Conservation (phyloP, 2,113 vertebrate species). For the Orcinus orca region DNA sequence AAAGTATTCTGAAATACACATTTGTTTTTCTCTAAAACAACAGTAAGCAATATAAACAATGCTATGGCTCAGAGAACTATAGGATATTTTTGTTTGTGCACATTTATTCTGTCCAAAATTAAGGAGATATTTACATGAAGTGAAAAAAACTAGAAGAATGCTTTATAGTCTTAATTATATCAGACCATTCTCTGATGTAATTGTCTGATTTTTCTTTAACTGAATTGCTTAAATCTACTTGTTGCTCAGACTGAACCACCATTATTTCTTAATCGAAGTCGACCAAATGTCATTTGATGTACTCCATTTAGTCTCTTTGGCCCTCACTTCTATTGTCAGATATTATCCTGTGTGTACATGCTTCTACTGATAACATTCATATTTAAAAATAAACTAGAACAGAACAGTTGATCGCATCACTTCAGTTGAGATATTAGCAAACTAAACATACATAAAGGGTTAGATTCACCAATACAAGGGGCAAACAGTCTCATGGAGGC, state of each 20-base stretch:
- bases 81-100: neutral
- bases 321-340: neutral
- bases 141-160: neutral
- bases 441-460: constrained; percentile 32
- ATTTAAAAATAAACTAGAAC: neutral
- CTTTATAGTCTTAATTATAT: neutral
- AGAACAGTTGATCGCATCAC: neutral
- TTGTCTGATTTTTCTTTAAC: neutral
- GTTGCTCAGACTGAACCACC: neutral
- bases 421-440: neutral
- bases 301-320: neutral
- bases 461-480: neutral
- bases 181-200: neutral
- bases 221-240: neutral
- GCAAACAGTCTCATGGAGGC: neutral
- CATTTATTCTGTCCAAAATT: neutral
- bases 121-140: neutral
- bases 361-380: neutral
- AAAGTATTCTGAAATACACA: neutral
- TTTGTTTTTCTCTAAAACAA: neutral
- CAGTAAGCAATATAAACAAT: neutral
- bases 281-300: neutral
- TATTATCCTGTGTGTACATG: neutral
- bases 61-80: neutral
- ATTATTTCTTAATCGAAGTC: neutral